Evolutionary conservation across 2,113 vertebrate genomes (phyloP).

Genomic region (Salvelinus alpinus): DNA sequence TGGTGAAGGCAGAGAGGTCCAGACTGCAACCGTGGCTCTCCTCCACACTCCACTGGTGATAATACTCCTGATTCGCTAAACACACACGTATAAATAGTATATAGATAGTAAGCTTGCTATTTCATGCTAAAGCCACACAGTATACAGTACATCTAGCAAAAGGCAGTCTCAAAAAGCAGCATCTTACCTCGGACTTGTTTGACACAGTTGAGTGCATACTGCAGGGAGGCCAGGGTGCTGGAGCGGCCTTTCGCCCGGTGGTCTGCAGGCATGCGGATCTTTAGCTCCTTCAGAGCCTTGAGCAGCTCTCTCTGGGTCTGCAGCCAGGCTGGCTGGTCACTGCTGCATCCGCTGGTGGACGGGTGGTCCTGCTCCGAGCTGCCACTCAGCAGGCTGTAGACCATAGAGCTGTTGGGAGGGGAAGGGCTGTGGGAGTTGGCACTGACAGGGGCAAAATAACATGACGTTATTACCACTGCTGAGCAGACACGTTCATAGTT

Average conservation of each 20-base stretch:
- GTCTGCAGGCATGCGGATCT: slow-evolving; percentile 82
- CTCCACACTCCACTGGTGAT: slow-evolving; percentile 89
- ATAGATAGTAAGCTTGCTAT: background rate
- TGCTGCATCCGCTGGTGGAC: slow-evolving; percentile 90
- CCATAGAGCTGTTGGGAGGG: slow-evolving; percentile 85
- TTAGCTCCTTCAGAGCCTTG: slow-evolving; percentile 87
- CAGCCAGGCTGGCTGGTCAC: slow-evolving; percentile 84
- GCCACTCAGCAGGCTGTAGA: slow-evolving; percentile 85
- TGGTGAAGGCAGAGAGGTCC: slow-evolving; percentile 85
- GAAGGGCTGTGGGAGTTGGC: slow-evolving; percentile 88
- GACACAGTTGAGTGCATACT: slow-evolving; percentile 88
- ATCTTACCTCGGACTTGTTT: slow-evolving; percentile 85
- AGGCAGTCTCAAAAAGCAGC: too few relatives aligned
- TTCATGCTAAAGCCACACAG: too few relatives aligned
- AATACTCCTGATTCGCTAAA: slow-evolving; percentile 89
- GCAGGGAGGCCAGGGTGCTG: slow-evolving; percentile 83
- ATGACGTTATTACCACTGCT: background rate
- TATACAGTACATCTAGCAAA: too few relatives aligned
- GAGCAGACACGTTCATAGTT: background rate
- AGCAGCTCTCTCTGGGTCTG: slow-evolving; percentile 89
- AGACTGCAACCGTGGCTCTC: slow-evolving; percentile 82
- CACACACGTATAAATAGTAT: too few relatives aligned
- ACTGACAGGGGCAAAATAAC: slow-evolving; percentile 56
- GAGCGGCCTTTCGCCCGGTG: slow-evolving; percentile 80
- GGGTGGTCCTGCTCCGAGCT: slow-evolving; percentile 87